Base-by-base conservation (phyloP, 2,888 invertebrate species). In the Cistogaster globosa region DNA sequence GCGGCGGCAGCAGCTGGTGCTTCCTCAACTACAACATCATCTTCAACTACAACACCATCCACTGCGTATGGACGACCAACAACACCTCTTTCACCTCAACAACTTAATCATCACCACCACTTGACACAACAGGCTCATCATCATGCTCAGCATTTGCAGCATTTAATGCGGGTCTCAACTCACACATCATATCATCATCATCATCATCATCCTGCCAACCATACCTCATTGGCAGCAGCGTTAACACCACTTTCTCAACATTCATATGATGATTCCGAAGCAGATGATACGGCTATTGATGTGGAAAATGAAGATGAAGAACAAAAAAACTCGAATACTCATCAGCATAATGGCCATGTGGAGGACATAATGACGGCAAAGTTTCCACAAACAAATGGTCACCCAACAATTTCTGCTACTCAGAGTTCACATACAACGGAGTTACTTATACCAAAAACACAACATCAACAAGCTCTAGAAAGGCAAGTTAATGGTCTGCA, bases 211-310 rank as follows among this genome's bases (percentile, higher is more conserved):
- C 86, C 55, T 58, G n/a, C 69, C 51, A 38, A 60, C 32, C 77
- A 78, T 62, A 38, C 60, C 42, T 32, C 75, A n/a, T 67, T 79
- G 51, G 63, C 45, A 65, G 60, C 78, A 42, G 68, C 80, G 8
- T 55, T 83, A 22, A 80, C 84, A 57, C 74, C 86, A 51, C 76
- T 76, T 22, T 82, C 83, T 0, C 80, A 87, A 60, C 83, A 87
- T 53, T 83, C 88, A 42, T 87, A 89, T 12, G 87, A 83, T 81
- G 91, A 90, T 58, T 90, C 89, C 22, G 91, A 91, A 26, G 88
- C 88, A 14, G 90, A 91, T n/a, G 91, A 91, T 74, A 87, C 90
- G 5, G 91, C 91, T 86, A 91, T 91, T 84, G 91, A 91, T 88
- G 91, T 91, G 65, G 91, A 91, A 79, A 91, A 91, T 57, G 91